phyloP scores from a whole-genome alignment of 2,113 vertebrate genomes.

The Hyla sarda region DNA sequence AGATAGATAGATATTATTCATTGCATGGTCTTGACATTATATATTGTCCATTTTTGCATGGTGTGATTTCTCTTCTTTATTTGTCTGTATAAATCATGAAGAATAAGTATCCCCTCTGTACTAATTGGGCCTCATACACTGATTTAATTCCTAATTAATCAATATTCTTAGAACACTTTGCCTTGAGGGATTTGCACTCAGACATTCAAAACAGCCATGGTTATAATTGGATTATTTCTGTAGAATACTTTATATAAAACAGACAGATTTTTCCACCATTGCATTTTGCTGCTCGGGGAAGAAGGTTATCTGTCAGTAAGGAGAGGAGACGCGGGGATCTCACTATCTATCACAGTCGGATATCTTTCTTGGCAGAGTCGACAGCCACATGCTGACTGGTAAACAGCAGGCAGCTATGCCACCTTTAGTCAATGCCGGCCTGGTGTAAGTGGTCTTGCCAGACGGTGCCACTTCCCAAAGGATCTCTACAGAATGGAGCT shows the following conservation, averaged over 20 bases:
- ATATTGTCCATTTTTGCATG: neutral
- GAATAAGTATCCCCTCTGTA: neutral
- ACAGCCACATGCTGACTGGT: slow-evolving; percentile 9
- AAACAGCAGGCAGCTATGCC: slow-evolving; percentile 20
- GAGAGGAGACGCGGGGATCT: neutral
- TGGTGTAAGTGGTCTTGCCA: slow-evolving; percentile 9
- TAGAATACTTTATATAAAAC: neutral
- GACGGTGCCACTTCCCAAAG: neutral
- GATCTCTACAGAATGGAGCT: neutral
- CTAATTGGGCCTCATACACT: neutral
- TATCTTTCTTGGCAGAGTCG: slow-evolving; percentile 7
- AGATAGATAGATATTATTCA: neutral
- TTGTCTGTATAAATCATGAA: neutral
- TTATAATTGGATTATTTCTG: slow-evolving; percentile 51
- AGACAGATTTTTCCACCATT: neutral
- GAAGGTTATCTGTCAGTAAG: neutral
- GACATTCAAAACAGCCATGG: slow-evolving; percentile 29
- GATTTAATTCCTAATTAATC: slow-evolving; percentile 42
- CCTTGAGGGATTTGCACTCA: slow-evolving; percentile 27
- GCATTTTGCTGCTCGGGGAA: neutral
- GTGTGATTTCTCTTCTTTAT: neutral
- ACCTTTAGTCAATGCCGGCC: neutral
- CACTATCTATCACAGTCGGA: slow-evolving; percentile 5
- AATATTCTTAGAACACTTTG: slow-evolving; percentile 27
- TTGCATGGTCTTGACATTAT: neutral